Conservation (phyloP, 2,113 vertebrate species). For the Brachyhypopomus gauderio region DNA sequence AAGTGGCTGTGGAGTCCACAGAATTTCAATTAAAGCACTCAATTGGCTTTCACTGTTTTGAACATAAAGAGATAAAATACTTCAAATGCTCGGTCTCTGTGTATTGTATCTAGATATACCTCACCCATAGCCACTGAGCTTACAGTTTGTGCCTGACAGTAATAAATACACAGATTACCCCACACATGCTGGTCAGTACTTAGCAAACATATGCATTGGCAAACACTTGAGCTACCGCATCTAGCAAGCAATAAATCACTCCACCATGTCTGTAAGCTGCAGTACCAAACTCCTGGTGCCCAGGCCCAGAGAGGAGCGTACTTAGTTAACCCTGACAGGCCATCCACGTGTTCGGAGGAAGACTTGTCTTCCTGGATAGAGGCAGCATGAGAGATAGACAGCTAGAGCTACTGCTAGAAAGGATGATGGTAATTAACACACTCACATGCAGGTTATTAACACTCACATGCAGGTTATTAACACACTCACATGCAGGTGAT, state of each 20-base stretch:
- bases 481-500: not conserved
- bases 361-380: not conserved
- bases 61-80: too few species aligned
- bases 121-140: not conserved
- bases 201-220: not conserved
- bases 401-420: not conserved
- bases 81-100: too few species aligned
- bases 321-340: not conserved
- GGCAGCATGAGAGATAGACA: not conserved
- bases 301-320: not conserved
- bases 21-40: not conserved
- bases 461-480: conserved; percentile 19
- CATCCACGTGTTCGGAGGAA: not conserved
- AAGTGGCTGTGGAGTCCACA: too few species aligned
- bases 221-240: not conserved
- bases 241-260: not conserved
- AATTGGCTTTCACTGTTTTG: not conserved
- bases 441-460: conserved; percentile 12
- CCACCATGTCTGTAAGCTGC: too few species aligned
- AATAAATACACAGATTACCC: not conserved
- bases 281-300: too few species aligned
- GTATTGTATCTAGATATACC: too few species aligned
- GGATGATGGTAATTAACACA: conserved; percentile 19
- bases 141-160: not conserved
- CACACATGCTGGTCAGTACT: not conserved